These are phyloP conservation scores for Calosoma granatense DNA, from an alignment of 1,140 invertebrate genomes.

Conservation along the genomic window DNA sequence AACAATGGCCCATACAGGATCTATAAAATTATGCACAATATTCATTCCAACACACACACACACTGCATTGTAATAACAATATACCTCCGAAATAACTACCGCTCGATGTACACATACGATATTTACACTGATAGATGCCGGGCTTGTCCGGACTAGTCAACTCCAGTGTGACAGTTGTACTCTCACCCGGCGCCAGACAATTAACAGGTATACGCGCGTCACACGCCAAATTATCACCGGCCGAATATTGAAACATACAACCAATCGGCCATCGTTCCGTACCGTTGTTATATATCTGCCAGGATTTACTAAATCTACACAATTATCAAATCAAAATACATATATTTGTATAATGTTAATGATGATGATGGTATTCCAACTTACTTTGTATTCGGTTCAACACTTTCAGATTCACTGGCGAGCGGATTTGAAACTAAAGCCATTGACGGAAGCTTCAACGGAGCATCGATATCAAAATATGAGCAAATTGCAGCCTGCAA, in stretches of 20 bases:
- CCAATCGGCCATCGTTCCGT: constrained; percentile 67
- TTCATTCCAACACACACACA: too few species aligned
- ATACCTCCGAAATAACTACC: constrained; percentile 80
- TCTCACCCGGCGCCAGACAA: constrained; percentile 55
- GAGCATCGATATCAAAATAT: constrained; percentile 77
- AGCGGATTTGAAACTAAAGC: constrained; percentile 65
- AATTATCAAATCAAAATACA: constrained; percentile 11
- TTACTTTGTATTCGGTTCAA: constrained; percentile 57
- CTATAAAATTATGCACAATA: constrained; percentile 22
- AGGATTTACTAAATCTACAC: constrained; percentile 62
- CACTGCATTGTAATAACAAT: too few species aligned
- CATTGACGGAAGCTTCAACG: constrained; percentile 62
- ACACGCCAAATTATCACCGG: constrained; percentile 48
- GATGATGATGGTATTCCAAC: constrained; percentile 6
- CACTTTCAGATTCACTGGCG: constrained; percentile 61
- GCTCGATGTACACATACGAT: constrained; percentile 68
- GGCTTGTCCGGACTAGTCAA: constrained; percentile 55
- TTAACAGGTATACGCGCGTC: constrained; percentile 43
- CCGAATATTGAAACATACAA: constrained; percentile 56
- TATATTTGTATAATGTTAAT: neutral
- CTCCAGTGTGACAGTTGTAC: constrained; percentile 52
- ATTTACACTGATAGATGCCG: constrained; percentile 71
- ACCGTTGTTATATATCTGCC: constrained; percentile 72
- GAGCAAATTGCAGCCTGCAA: constrained; percentile 90
- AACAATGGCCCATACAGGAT: constrained; percentile 31